Conservation (phyloP, 64 coral and sea anemone species). For the Acropora yongei region DNA sequence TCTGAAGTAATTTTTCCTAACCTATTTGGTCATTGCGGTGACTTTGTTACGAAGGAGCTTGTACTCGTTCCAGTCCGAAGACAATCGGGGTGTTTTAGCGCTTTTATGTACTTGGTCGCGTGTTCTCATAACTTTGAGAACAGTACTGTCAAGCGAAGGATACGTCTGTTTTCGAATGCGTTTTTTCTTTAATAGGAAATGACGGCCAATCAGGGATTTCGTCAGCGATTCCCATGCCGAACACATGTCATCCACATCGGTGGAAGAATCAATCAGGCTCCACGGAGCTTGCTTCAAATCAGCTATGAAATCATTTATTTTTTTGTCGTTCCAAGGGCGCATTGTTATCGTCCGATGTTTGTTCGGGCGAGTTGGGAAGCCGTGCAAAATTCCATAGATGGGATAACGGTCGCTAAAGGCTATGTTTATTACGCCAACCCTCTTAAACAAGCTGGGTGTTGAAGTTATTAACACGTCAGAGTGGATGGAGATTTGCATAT, state of each 20-base stretch:
- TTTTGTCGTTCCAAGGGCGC: conserved; percentile 10
- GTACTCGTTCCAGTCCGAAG: no score
- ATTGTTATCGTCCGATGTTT: conserved; percentile 2
- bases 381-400: background rate
- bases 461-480: background rate
- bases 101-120: no score
- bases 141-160: conserved; percentile 34
- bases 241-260: conserved; percentile 2
- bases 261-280: conserved; percentile 14
- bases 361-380: background rate
- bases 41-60: no score
- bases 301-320: conserved; percentile 11
- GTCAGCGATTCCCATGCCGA: conserved; percentile 14
- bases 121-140: background rate
- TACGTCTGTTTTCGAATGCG: conserved; percentile 9
- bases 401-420: background rate
- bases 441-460: background rate
- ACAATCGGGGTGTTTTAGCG: no score
- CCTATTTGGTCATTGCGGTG: background rate
- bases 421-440: background rate
- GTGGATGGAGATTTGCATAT: no score
- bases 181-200: background rate
- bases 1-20: background rate
- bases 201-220: background rate
- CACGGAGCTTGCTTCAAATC: conserved; percentile 4